Conservation (phyloP, 2,797 vertebrate genomes). For the Lepus townsendii region DNA sequence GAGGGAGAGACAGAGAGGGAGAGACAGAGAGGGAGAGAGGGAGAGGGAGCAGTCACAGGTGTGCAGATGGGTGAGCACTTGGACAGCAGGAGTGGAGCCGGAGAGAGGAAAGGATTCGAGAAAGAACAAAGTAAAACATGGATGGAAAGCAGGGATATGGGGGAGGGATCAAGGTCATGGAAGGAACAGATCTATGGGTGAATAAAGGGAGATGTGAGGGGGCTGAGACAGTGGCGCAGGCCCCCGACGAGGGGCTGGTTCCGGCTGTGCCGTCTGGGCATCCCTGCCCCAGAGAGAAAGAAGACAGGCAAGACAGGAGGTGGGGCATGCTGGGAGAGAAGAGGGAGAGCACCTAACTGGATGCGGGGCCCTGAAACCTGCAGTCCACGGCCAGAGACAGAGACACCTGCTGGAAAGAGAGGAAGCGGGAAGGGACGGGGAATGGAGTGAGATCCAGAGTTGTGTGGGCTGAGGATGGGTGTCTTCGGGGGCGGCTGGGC, state of each 20-base stretch:
- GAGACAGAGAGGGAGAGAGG: no score
- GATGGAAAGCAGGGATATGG: background rate
- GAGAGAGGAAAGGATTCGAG: background rate
- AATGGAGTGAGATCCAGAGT: accelerated
- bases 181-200: background rate
- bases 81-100: accelerated
- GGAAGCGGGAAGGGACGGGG: background rate
- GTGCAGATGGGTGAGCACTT: accelerated
- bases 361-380: no score
- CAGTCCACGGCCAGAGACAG: background rate
- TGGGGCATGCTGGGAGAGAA: accelerated
- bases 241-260: no score
- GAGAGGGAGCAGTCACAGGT: no score
- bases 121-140: background rate
- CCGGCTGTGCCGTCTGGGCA: background rate
- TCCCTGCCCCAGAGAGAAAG: background rate
- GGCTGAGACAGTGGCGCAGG: no score
- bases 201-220: accelerated
- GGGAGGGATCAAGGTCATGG: background rate
- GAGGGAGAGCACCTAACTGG: background rate
- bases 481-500: background rate
- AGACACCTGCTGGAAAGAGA: background rate
- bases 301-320: background rate
- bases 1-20: no score
- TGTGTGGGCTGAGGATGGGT: background rate